phyloP scores from a whole-genome alignment of 64 coral and sea anemone genomes.

The Pachyseris speciosa region DNA sequence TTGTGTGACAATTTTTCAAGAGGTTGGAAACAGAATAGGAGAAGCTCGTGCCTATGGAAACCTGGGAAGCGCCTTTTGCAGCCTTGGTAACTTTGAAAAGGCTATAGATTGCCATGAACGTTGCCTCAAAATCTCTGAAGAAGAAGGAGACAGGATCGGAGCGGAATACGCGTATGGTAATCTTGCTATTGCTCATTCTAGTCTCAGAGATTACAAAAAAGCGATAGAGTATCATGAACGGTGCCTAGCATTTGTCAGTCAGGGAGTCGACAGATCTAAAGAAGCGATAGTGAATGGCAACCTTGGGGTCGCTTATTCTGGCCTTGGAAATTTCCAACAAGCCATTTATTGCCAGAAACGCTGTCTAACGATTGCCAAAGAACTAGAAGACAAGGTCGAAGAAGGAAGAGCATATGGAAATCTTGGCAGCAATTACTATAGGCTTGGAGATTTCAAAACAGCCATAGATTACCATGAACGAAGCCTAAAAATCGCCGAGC shows the following conservation, averaged over 20 bases:
- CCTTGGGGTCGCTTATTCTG: background rate
- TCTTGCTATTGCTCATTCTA: background rate
- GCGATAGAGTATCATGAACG: conserved; percentile 10
- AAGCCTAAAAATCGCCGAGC: background rate
- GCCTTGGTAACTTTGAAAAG: too few species aligned
- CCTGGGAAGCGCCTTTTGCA: too few species aligned
- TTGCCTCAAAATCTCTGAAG: background rate
- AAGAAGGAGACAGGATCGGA: background rate
- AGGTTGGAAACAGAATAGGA: background rate
- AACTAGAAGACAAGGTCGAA: background rate
- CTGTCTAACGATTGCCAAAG: background rate
- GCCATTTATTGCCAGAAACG: background rate
- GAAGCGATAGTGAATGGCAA: background rate
- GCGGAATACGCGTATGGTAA: conserved; percentile 11
- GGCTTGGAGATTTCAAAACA: background rate
- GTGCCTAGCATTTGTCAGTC: background rate
- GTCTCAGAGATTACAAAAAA: conserved; percentile 1
- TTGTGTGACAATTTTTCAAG: background rate
- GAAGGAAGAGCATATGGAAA: background rate
- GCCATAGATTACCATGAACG: background rate
- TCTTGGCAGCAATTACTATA: background rate
- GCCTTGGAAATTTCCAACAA: background rate
- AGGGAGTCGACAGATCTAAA: background rate
- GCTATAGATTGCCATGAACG: background rate
- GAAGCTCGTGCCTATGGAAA: background rate